These are phyloP conservation scores for Orchesellides sinensis DNA, from an alignment of 2,888 invertebrate genomes.

Conservation along the genomic window DNA sequence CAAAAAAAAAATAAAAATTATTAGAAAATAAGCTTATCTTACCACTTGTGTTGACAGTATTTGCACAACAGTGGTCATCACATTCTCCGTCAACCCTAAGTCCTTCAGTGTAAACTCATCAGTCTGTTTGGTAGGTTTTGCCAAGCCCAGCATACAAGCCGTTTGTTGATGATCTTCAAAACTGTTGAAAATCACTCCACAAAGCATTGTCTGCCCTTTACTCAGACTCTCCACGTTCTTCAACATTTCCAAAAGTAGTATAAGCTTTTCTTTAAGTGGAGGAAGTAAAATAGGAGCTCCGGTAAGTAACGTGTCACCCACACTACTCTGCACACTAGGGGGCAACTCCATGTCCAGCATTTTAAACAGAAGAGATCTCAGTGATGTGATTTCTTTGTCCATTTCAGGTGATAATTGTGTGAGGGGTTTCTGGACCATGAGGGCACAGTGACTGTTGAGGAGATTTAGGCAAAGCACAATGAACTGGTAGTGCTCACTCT, in stretches of 20 bases:
- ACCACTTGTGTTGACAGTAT: slow-evolving; percentile 66
- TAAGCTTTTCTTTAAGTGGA: slow-evolving; percentile 80
- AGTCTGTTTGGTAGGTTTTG: slow-evolving; percentile 71
- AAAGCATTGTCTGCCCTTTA: slow-evolving; percentile 81
- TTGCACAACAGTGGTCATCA: slow-evolving; percentile 68
- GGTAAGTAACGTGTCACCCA: slow-evolving; percentile 80
- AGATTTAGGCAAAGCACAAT: slow-evolving; percentile 80
- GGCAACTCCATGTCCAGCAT: slow-evolving; percentile 76
- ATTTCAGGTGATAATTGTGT: slow-evolving; percentile 78
- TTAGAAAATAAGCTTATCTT: neutral
- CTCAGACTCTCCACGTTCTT: slow-evolving; percentile 80
- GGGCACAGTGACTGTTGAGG: slow-evolving; percentile 80
- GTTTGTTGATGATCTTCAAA: slow-evolving; percentile 81
- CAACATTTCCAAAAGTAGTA: slow-evolving; percentile 80
- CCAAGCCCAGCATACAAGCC: slow-evolving; percentile 80
- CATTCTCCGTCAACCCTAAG: slow-evolving; percentile 64
- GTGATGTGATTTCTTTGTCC: slow-evolving; percentile 79
- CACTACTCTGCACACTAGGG: slow-evolving; percentile 78
- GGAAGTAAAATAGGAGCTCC: slow-evolving; percentile 82
- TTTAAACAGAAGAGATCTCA: slow-evolving; percentile 80
- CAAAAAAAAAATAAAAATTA: no score
- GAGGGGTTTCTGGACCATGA: slow-evolving; percentile 78
- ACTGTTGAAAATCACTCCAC: slow-evolving; percentile 81
- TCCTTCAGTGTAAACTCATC: slow-evolving; percentile 68
- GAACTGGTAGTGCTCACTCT: slow-evolving; percentile 80